These are phyloP conservation scores for Hassar affinis DNA, from an alignment of 2,113 vertebrate species.

Conservation along the genomic window DNA sequence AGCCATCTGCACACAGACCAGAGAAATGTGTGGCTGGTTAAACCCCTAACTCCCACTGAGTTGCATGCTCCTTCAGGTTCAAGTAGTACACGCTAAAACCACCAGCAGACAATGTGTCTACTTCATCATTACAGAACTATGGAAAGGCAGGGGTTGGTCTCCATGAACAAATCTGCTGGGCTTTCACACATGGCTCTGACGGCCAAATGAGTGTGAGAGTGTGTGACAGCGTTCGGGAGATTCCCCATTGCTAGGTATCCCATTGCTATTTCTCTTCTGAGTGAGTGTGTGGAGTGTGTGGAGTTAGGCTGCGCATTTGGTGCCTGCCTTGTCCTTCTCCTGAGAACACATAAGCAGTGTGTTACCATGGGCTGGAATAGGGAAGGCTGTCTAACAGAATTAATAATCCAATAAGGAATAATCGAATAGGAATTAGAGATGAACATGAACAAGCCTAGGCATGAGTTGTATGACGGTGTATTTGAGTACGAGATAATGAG, in stretches of 20 bases:
- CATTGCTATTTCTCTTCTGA: constrained; percentile 37
- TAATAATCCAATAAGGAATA: background rate
- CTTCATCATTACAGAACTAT: constrained; percentile 30
- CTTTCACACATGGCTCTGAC: constrained; percentile 26
- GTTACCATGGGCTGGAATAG: constrained; percentile 53
- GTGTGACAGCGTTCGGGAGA: constrained; percentile 11
- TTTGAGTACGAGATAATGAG: background rate
- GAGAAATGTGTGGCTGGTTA: background rate
- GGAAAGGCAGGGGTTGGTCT: constrained; percentile 40
- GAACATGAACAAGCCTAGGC: background rate
- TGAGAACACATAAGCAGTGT: constrained; percentile 73
- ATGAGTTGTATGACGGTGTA: constrained; percentile 7
- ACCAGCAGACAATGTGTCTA: constrained; percentile 6
- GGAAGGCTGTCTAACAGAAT: background rate
- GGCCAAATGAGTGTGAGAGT: constrained; percentile 36
- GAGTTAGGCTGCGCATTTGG: constrained; percentile 69
- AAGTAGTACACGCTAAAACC: constrained; percentile 21
- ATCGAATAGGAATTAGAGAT: background rate
- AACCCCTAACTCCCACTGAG: constrained; percentile 55
- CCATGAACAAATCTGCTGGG: constrained; percentile 20
- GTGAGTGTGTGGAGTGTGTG: constrained; percentile 26
- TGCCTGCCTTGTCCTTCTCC: constrained; percentile 71
- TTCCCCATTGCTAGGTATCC: constrained; percentile 58
- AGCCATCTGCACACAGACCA: background rate
- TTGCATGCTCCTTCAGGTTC: constrained; percentile 68